Percentiles rank a stretch among this genome's conserved stretches.
phyloP scores from a whole-genome alignment of 2,888 invertebrate species.

The Mimumesa dahlbomi region DNA sequence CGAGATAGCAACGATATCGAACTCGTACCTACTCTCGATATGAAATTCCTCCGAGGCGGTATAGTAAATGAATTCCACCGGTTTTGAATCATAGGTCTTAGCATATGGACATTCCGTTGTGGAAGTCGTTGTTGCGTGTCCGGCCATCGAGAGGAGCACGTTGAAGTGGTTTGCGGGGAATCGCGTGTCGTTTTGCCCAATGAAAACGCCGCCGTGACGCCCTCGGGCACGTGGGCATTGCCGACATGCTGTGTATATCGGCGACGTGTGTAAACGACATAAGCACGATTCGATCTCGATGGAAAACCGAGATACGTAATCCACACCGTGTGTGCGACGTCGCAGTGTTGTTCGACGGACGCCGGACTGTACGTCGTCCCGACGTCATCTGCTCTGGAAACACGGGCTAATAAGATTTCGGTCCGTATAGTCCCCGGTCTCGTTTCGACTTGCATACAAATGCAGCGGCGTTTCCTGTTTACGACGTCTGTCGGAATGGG shows the following conservation, averaged over 20 bases:
- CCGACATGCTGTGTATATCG: slow-evolving; percentile 5
- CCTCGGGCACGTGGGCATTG: slow-evolving; percentile 40
- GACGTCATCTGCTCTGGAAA: slow-evolving; percentile 47
- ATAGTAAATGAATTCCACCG: slow-evolving; percentile 50
- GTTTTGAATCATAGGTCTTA: slow-evolving; percentile 57
- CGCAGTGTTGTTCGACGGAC: background rate
- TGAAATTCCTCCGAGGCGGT: slow-evolving; percentile 20
- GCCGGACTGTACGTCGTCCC: background rate
- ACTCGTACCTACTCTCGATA: slow-evolving; percentile 3
- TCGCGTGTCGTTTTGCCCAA: slow-evolving; percentile 28
- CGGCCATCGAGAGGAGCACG: slow-evolving; percentile 16
- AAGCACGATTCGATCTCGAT: slow-evolving; percentile 41
- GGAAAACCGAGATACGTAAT: slow-evolving; percentile 48
- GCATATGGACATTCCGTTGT: slow-evolving; percentile 62
- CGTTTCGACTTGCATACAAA: slow-evolving; percentile 10
- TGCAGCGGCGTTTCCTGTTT: slow-evolving; percentile 33
- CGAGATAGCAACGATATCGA: slow-evolving; percentile 15
- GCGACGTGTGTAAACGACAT: slow-evolving; percentile 16
- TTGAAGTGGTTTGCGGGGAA: slow-evolving; percentile 12
- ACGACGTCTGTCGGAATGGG: slow-evolving; percentile 22
- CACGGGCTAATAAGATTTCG: slow-evolving; percentile 41
- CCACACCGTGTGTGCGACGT: slow-evolving; percentile 30
- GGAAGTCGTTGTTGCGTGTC: slow-evolving; percentile 39
- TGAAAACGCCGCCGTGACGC: slow-evolving; percentile 14
- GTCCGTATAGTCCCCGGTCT: background rate